Percentiles rank a stretch among this genome's conserved stretches.
Evolutionary conservation across 2,888 invertebrate species (phyloP).

Genomic region (Notocelia uddmanniana): DNA sequence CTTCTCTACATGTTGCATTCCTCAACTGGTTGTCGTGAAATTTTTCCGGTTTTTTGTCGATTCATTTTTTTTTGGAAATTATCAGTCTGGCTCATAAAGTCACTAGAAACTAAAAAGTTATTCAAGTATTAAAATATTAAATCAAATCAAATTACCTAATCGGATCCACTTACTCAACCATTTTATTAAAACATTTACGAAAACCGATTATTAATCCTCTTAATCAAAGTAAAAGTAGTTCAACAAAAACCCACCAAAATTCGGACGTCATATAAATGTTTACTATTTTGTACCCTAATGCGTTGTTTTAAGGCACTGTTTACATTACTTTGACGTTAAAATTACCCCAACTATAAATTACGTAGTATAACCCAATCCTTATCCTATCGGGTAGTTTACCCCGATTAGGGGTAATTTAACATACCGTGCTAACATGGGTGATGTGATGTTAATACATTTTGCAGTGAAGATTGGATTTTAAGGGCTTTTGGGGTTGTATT

Average conservation of each 20-base stretch:
- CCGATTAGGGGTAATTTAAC: constrained; percentile 39
- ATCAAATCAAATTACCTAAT: not conserved
- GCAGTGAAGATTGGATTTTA: constrained; percentile 9
- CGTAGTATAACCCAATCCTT: constrained; percentile 25
- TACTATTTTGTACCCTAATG: not conserved
- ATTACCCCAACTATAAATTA: constrained; percentile 14
- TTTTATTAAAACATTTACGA: not conserved
- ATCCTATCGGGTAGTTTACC: constrained; percentile 33
- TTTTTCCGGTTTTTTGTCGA: too few relatives aligned
- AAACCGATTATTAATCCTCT: not conserved
- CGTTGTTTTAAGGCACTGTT: not conserved
- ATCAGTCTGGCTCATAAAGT: too few relatives aligned
- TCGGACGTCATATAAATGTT: not conserved
- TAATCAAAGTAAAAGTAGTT: not conserved
- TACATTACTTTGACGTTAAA: not conserved
- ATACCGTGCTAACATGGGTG: constrained; percentile 16
- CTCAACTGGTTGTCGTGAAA: too few relatives aligned
- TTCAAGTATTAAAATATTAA: not conserved
- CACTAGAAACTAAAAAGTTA: too few relatives aligned
- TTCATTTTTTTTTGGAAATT: too few relatives aligned
- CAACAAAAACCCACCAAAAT: not conserved
- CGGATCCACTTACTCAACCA: not conserved
- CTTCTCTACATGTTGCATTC: too few relatives aligned
- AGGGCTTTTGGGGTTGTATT: not conserved
- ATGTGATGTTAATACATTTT: constrained; percentile 23